phyloP scores from a whole-genome alignment of 2,797 vertebrate species.

The Microctenopoma lineatum region DNA sequence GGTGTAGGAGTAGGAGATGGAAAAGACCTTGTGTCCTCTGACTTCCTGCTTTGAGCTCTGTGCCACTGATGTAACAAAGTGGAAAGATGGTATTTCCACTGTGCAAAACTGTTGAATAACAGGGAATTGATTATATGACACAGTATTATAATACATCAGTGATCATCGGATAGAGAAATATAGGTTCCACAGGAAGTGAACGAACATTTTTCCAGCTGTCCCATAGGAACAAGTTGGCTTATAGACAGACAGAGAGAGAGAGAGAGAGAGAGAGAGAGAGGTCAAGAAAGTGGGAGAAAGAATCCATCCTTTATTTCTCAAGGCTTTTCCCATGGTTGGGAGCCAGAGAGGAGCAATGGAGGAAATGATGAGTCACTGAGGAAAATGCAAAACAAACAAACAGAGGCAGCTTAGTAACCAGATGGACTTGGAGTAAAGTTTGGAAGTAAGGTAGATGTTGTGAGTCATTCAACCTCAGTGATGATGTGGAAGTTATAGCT shows the following conservation, averaged over 20 bases:
- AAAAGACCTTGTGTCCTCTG: conserved; percentile 54
- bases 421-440: conserved; percentile 62
- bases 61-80: conserved; percentile 43
- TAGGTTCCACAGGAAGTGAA: conserved; percentile 68
- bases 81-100: conserved; percentile 51
- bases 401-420: conserved; percentile 74
- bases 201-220: conserved; percentile 55
- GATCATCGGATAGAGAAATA: conserved; percentile 28
- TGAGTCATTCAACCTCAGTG: conserved; percentile 50
- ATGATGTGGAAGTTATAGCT: conserved; percentile 58
- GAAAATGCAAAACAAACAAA: conserved; percentile 76
- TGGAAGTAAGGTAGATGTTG: conserved; percentile 50
- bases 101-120: conserved; percentile 47
- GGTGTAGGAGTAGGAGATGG: conserved; percentile 50
- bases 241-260: conserved; percentile 15
- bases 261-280: conserved; percentile 27
- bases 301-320: conserved; percentile 72
- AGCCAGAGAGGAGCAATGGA: conserved; percentile 63
- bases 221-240: conserved; percentile 63
- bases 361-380: conserved; percentile 76
- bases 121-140: conserved; percentile 26
- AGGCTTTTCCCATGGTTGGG: conserved; percentile 77
- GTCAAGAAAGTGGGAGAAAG: conserved; percentile 66
- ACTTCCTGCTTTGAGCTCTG: conserved; percentile 58
- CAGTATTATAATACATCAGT: conserved; percentile 2